Evolutionary conservation across 2,888 invertebrate species (phyloP).

Genomic region (Acanthosoma haemorrhoidale): DNA sequence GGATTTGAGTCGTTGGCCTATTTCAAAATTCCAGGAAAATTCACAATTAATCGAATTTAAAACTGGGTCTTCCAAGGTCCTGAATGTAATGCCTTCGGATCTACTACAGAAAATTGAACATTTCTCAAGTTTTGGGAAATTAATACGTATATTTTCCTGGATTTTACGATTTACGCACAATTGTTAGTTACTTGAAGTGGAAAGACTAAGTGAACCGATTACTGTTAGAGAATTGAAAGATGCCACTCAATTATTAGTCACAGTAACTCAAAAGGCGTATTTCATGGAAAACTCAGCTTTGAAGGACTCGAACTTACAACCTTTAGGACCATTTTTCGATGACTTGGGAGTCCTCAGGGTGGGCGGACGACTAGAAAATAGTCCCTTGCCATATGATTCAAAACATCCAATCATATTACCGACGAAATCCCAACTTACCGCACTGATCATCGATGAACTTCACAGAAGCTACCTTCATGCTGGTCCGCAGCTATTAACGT

Average conservation of each 20-base stretch:
- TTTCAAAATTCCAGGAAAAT: not conserved
- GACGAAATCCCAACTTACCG: not conserved
- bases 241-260: no score
- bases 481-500: constrained; percentile 11
- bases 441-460: constrained; percentile 30
- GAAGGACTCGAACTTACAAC: no score
- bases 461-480: constrained; percentile 27
- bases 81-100: not conserved
- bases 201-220: no score
- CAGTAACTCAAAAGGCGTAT: not conserved
- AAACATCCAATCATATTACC: constrained; percentile 31
- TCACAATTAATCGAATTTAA: not conserved
- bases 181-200: not conserved
- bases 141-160: not conserved
- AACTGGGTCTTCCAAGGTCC: not conserved
- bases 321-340: constrained; percentile 4
- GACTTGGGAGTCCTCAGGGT: constrained; percentile 27
- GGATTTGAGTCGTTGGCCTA: not conserved
- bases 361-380: constrained; percentile 28
- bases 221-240: no score
- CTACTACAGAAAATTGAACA: not conserved
- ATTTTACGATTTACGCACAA: not conserved
- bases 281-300: no score
- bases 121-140: not conserved
- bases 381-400: not conserved